Conservation (phyloP, 2,888 invertebrate genomes). For the Nemoura dubitans region DNA sequence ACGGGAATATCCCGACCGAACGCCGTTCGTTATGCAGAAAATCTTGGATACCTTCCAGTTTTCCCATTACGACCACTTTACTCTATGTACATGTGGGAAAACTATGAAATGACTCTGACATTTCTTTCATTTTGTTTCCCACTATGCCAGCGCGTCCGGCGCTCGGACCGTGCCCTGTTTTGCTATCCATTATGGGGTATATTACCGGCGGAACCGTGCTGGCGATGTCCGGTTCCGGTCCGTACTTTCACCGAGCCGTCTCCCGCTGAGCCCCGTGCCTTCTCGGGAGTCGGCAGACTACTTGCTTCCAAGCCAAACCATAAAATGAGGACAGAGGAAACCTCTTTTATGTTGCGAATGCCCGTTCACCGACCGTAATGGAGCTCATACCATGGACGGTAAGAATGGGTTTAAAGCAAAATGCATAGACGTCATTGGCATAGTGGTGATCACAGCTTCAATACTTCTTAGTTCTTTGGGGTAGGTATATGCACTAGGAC, state of each 20-base stretch:
- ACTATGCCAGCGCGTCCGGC: neutral
- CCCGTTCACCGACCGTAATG: neutral
- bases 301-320: neutral
- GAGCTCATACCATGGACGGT: neutral
- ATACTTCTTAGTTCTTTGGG: too few species aligned
- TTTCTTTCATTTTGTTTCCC: neutral
- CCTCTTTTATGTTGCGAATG: neutral
- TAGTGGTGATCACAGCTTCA: too few species aligned
- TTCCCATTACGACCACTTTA: neutral
- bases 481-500: too few species aligned
- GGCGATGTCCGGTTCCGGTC: neutral
- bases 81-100: neutral
- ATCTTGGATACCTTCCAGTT: constrained; percentile 5
- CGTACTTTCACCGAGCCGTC: neutral
- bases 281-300: neutral
- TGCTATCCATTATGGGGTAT: constrained; percentile 7
- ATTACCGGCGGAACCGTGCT: neutral
- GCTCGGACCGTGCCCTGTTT: neutral
- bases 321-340: neutral
- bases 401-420: neutral
- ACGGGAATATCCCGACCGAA: neutral
- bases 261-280: neutral
- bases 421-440: neutral
- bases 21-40: neutral
- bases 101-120: neutral